Conservation (phyloP, 2,888 invertebrate species). For the Tetheella fluctuosa region DNA sequence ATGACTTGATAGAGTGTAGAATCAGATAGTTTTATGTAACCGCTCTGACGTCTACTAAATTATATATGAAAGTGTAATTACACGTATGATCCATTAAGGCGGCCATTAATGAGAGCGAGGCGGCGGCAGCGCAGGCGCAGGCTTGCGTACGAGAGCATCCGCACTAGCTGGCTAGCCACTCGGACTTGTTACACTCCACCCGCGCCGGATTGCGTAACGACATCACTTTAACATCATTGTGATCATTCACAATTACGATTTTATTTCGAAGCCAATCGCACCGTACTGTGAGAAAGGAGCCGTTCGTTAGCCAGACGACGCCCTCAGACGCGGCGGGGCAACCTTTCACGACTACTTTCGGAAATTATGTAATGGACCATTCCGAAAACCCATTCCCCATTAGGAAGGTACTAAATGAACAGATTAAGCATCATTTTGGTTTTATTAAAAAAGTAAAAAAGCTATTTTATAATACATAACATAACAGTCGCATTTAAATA, state of each 20-base stretch:
- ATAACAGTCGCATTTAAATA: slow-evolving; percentile 79
- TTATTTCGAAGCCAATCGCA: slow-evolving; percentile 58
- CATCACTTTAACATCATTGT: slow-evolving; percentile 39
- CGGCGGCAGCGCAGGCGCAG: slow-evolving; percentile 25
- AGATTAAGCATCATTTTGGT: slow-evolving; percentile 67
- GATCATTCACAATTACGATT: slow-evolving; percentile 63
- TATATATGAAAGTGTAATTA: slow-evolving; percentile 65
- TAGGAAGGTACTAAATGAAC: slow-evolving; percentile 60
- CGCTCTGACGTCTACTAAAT: slow-evolving; percentile 51
- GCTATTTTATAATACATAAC: slow-evolving; percentile 78
- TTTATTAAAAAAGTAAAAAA: slow-evolving; percentile 80
- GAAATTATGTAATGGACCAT: slow-evolving; percentile 60
- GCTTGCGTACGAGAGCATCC: slow-evolving; percentile 19
- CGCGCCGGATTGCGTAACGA: slow-evolving; percentile 43
- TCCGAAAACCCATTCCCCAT: slow-evolving; percentile 44
- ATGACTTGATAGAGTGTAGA: slow-evolving; percentile 37
- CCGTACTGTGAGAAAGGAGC: slow-evolving; percentile 63
- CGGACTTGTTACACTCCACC: slow-evolving; percentile 30
- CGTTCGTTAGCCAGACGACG: slow-evolving; percentile 20
- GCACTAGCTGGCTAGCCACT: slow-evolving; percentile 12
- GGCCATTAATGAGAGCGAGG: slow-evolving; percentile 56
- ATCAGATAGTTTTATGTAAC: slow-evolving; percentile 53
- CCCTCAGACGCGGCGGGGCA: slow-evolving; percentile 48
- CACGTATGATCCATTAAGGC: slow-evolving; percentile 65
- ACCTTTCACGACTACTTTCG: slow-evolving; percentile 80